Evolutionary conservation across 2,888 invertebrate species (phyloP).

Genomic region (Mythimna ferrago): DNA sequence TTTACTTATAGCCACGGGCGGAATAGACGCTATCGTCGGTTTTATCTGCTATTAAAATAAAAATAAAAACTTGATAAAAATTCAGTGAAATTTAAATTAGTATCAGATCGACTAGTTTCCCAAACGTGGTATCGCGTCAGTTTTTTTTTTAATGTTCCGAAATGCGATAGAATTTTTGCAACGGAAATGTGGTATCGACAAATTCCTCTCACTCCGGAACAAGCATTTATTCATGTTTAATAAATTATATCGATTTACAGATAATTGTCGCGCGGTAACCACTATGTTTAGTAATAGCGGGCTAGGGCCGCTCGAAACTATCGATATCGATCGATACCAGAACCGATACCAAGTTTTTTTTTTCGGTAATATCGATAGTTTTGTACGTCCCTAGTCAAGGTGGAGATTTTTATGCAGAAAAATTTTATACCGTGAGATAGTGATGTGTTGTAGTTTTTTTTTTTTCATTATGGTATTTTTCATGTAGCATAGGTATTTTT

Average conservation of each 20-base stretch:
- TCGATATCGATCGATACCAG: constrained; percentile 46
- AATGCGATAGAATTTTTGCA: constrained; percentile 70
- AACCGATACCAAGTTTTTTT: constrained; percentile 55
- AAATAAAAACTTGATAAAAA: background rate
- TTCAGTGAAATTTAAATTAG: background rate
- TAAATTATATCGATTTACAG: constrained; percentile 63
- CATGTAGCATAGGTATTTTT: constrained; percentile 74
- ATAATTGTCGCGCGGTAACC: constrained; percentile 69
- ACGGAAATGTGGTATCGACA: constrained; percentile 36
- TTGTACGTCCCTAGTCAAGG: constrained; percentile 64
- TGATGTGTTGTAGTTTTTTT: constrained; percentile 71
- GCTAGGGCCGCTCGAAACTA: constrained; percentile 44
- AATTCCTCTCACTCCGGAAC: constrained; percentile 75
- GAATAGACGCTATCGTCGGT: too few species aligned
- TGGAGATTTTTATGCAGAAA: constrained; percentile 71
- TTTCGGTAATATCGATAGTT: constrained; percentile 54
- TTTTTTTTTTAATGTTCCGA: constrained; percentile 66
- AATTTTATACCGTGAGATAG: constrained; percentile 80
- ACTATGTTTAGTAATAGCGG: constrained; percentile 61
- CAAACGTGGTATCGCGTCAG: constrained; percentile 43
- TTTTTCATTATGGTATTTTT: constrained; percentile 79
- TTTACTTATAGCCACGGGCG: too few species aligned
- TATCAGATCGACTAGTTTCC: constrained; percentile 4
- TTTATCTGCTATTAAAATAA: background rate
- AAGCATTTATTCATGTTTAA: constrained; percentile 84